Evolutionary conservation across 2,888 invertebrate genomes (phyloP), one percentile per base, ranked within the genome.

Genomic region (Litoditis marina): DNA sequence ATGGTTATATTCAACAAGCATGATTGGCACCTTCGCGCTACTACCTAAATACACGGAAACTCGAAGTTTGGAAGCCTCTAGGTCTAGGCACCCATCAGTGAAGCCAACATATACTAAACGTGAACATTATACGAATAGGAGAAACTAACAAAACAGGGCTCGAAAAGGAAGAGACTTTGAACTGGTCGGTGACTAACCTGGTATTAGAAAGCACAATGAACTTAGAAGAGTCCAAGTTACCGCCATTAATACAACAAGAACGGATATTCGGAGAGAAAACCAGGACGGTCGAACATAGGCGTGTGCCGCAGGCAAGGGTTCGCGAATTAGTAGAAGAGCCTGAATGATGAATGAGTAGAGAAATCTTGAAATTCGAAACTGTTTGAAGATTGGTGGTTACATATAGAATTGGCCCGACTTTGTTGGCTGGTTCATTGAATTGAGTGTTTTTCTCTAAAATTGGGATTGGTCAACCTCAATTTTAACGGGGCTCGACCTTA

Each of bases 271-370:
- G 28, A 85, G 83, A 0, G 89, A 88, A 84, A 95, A 94, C 86
- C 90, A 90, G 11, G 89, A 88, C 0, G 92, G 94, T 47, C 89
- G 87, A n/a, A 88, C 88, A 84, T 94, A 96, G 0, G 94, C 92
- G 84, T 94, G 92, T 13, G 61, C 68, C 84, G 90, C 92, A 28
- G 30, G 28, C 91, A 34, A 83, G 27, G 90, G 89, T 22, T 86
- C 86, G 79, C 92, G 91, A 54, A 92, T 89, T 28, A 74, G 65
- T 78, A 92, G 90, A 66, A 94, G 85, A 0, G 93, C 93, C 85
- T 92, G 89, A 85, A 57, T 13, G 31, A 28, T 19, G 5, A 39
- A 54, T 11, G 53, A 32, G n/a, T 42, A 31, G 25, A 54, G 30
- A 22, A 3, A 4, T 13, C 32, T 13, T 5, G 13, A 32, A 36